Evolutionary conservation across 2,888 invertebrate genomes (phyloP), one percentile per base, ranked within the genome.

Genomic region (Calameuta filiformis): DNA sequence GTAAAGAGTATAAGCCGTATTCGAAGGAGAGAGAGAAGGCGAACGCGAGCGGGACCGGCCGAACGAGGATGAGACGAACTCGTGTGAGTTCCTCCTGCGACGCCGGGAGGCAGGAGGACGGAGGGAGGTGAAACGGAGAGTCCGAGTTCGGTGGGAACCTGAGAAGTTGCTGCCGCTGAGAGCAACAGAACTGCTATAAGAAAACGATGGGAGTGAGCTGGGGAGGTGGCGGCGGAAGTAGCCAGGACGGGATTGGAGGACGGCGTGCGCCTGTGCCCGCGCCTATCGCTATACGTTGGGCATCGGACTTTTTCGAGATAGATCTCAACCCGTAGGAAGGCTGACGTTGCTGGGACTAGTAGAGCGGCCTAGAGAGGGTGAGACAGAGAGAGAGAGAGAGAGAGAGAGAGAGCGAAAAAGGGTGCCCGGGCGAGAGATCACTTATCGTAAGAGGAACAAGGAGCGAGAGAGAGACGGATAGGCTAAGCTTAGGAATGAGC

Each of bases 121-220:
- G 35, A 35, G 76, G 56, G 56, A 76, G 30, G 75, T 84, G 83
- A 81, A 85, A 86, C 77, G 81, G 78, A 84, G 81, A 82, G 74
- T 73, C 78, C 71, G 73, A 74, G 83, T 86, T 83, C 86, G 86
- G 86, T 88, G 88, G 88, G 88, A 88, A 88, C 88, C 84, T 83
- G 87, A 88, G 88, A 88, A 86, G 86, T 82, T 79, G 86, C 82
- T 84, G 83, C 86, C 79, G 84, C 82, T 81, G 82, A 6, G 79
- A 76, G 79, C 79, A 76, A 69, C 76, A 73, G 76, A 77, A 79
- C 76, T 76, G 73, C 76, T 73, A 73, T 76, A 76, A 76, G 78
- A 78, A 56, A 56, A 56, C 9, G 56, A 56, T 56, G 56, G 56
- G 56, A 56, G 56, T 56, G 56, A 2, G 56, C 23, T 15, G 78